Evolutionary conservation across 2,797 vertebrate species (phyloP), one percentile per base, ranked within the genome.

Genomic region (Microcaecilia unicolor): DNA sequence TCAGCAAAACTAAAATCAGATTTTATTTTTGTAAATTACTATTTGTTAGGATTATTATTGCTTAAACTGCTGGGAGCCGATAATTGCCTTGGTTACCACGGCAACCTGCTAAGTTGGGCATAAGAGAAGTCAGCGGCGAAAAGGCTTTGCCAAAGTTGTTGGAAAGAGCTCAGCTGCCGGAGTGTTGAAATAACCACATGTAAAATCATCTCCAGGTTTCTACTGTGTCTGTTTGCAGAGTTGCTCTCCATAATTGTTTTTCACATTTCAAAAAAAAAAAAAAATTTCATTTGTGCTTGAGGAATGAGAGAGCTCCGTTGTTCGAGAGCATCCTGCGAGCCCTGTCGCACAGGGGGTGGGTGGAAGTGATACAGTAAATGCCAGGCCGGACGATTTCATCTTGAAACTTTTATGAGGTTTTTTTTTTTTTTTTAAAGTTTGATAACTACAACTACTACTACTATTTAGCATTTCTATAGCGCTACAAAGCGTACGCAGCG

Each of bases 21-120:
- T n/a, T n/a, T n/a, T n/a, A n/a, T n/a, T n/a, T 55, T 67, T 55
- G 67, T 67, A 67, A 67, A 61, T 67, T 67, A 64, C n/a, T n/a
- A n/a, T n/a, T n/a, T n/a, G n/a, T n/a, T 61, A 56, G 64, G 57
- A 57, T 22, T 52, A 58, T 55, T 64, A 67, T 65, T 68, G 55
- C 68, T 68, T 62, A 55, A 68, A 62, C 53, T 53, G 58, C 48
- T 58, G 58, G 46, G 49, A 49, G 53, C 61, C 65, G 61, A 60
- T 65, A 68, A 68, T 65, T 68, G 53, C 52, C 46, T 58, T 60
- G 50, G 56, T 68, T 68, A 55, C 61, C 58, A 62, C 68, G 58
- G 55, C 53, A 62, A 68, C 58, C 45, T 53, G 58, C 55, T 65
- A 65, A 62, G 65, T 60, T 65, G 65, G 61, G 48, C 53, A 58